Conservation (phyloP, 2,888 invertebrate species). For the Drosophila austrosaltans region DNA sequence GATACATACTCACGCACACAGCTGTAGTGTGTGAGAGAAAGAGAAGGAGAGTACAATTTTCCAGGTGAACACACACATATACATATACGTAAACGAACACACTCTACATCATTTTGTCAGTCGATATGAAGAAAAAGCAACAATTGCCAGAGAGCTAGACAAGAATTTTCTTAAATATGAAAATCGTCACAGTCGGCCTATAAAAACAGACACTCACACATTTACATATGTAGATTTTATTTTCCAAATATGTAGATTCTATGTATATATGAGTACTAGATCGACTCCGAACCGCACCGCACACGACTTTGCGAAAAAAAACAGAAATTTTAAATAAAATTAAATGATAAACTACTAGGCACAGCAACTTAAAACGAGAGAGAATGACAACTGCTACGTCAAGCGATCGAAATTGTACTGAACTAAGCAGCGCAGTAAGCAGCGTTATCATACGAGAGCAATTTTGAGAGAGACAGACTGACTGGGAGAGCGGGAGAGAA, state of each 20-base stretch:
- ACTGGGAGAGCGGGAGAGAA: slow-evolving; percentile 17
- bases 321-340: slow-evolving; percentile 14
- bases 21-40: slow-evolving; percentile 28
- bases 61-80: slow-evolving; percentile 39
- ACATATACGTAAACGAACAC: slow-evolving; percentile 6
- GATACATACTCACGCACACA: slow-evolving; percentile 46
- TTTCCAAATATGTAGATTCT: slow-evolving; percentile 13
- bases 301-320: slow-evolving; percentile 68
- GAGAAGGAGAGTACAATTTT: slow-evolving; percentile 36
- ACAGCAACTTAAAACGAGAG: slow-evolving; percentile 42
- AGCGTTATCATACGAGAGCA: slow-evolving; percentile 9
- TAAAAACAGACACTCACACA: slow-evolving; percentile 41
- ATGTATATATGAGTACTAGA: slow-evolving; percentile 34
- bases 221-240: slow-evolving; percentile 18
- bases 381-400: slow-evolving; percentile 68
- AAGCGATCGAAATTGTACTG: slow-evolving; percentile 77
- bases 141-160: slow-evolving; percentile 50
- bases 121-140: slow-evolving; percentile 27
- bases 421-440: slow-evolving; percentile 24
- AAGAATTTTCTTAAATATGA: slow-evolving; percentile 54
- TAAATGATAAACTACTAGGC: slow-evolving; percentile 10
- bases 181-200: slow-evolving; percentile 57
- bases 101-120: slow-evolving; percentile 17
- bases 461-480: slow-evolving; percentile 6
- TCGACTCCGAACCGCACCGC: slow-evolving; percentile 59